Conservation (phyloP, 2,113 vertebrate species). For the Ctenomys sociabilis region DNA sequence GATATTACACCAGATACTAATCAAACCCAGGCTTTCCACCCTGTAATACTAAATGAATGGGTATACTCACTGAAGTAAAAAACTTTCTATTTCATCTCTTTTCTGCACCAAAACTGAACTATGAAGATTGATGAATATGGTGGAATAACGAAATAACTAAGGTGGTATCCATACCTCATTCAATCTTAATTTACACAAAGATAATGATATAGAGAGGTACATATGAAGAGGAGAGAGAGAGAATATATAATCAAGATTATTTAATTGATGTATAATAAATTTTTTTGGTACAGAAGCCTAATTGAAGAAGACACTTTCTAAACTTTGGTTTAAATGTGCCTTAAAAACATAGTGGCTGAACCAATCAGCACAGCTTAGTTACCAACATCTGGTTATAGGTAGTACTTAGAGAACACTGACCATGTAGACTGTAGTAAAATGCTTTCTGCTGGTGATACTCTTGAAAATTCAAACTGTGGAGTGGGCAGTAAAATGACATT, state of each 20-base stretch:
- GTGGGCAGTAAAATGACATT: neutral
- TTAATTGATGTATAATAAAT: neutral
- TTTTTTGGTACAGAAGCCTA: neutral
- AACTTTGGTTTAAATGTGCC: neutral
- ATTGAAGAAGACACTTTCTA: neutral
- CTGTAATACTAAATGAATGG: neutral
- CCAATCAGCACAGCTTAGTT: neutral
- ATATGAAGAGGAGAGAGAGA: neutral
- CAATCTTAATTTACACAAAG: neutral
- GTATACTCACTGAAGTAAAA: neutral
- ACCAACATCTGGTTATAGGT: rapidly evolving
- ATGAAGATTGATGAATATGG: neutral
- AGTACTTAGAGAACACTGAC: neutral
- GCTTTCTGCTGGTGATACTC: neutral
- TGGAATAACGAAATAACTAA: neutral
- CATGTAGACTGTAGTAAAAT: too few relatives aligned
- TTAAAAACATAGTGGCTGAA: neutral
- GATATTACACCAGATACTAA: neutral
- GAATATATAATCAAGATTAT: neutral
- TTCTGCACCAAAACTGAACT: neutral
- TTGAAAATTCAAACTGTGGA: neutral
- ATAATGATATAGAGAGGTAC: neutral
- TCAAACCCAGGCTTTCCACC: neutral
- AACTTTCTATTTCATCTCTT: neutral
- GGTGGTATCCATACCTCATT: neutral